phyloP scores from a whole-genome alignment of 2,888 invertebrate genomes.

The Cosmia pyralina region DNA sequence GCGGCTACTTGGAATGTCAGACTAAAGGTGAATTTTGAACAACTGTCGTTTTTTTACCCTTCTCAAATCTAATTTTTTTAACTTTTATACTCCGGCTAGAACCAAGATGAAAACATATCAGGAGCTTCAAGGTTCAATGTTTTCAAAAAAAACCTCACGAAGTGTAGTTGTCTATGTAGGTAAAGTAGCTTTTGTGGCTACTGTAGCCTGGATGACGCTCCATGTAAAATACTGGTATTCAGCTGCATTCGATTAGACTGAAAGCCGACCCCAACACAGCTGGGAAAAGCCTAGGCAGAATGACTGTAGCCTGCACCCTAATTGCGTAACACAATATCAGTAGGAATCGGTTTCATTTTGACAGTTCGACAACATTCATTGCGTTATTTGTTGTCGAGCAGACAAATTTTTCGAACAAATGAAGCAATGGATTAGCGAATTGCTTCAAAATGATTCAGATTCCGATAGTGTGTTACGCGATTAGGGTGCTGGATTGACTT shows the following conservation, averaged over 20 bases:
- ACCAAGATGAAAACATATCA: neutral
- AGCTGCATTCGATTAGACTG: neutral
- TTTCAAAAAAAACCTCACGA: neutral
- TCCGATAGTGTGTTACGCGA: too few relatives aligned
- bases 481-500: conserved; percentile 28
- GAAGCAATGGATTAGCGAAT: too few relatives aligned
- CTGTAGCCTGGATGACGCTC: neutral
- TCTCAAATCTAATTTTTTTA: neutral
- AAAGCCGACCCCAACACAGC: neutral
- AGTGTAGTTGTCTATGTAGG: neutral
- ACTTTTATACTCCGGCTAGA: neutral
- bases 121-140: neutral
- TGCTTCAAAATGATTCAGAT: too few relatives aligned
- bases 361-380: too few relatives aligned
- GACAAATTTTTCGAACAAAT: too few relatives aligned
- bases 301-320: neutral
- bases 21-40: neutral
- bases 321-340: too few relatives aligned
- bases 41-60: neutral
- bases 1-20: neutral
- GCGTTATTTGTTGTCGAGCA: too few relatives aligned
- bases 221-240: neutral
- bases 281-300: neutral
- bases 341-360: too few relatives aligned
- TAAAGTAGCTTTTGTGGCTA: neutral